These are phyloP conservation scores for Cryptotis parvus DNA, from an alignment of 2,113 vertebrate genomes.

Conservation along the genomic window DNA sequence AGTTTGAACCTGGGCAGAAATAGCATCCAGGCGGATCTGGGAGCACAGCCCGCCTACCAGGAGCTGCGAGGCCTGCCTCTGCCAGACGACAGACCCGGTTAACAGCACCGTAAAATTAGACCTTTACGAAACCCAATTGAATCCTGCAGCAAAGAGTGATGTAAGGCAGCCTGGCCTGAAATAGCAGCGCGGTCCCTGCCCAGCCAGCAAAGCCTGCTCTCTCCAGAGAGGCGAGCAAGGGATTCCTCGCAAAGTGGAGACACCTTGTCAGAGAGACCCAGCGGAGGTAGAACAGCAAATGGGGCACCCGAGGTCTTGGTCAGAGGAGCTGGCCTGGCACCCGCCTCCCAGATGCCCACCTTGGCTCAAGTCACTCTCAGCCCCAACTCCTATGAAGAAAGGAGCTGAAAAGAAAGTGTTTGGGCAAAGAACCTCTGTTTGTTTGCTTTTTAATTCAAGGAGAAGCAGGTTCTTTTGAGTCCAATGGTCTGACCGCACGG, in stretches of 20 bases:
- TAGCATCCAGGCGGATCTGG: conserved; percentile 79
- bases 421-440: conserved; percentile 83
- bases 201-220: conserved; percentile 77
- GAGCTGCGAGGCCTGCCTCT: conserved; percentile 83
- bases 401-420: conserved; percentile 81
- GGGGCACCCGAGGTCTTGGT: conserved; percentile 29
- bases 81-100: conserved; percentile 86
- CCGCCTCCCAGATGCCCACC: not conserved
- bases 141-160: conserved; percentile 87
- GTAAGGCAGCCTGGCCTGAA: conserved; percentile 87
- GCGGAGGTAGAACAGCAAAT: conserved; percentile 60
- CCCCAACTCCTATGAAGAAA: conserved; percentile 73
- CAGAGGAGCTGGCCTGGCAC: not conserved
- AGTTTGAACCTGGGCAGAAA: conserved; percentile 85
- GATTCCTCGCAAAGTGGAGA: conserved; percentile 77
- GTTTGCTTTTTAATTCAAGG: conserved; percentile 86
- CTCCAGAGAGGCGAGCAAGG: conserved; percentile 80
- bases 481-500: conserved; percentile 81
- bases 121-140: conserved; percentile 88
- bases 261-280: conserved; percentile 26
- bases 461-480: conserved; percentile 85
- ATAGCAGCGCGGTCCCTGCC: conserved; percentile 84
- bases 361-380: conserved; percentile 5
- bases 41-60: conserved; percentile 82
- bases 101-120: conserved; percentile 89